phyloP scores from a whole-genome alignment of 2,113 vertebrate species.

The Corythoichthys haematopterus region DNA sequence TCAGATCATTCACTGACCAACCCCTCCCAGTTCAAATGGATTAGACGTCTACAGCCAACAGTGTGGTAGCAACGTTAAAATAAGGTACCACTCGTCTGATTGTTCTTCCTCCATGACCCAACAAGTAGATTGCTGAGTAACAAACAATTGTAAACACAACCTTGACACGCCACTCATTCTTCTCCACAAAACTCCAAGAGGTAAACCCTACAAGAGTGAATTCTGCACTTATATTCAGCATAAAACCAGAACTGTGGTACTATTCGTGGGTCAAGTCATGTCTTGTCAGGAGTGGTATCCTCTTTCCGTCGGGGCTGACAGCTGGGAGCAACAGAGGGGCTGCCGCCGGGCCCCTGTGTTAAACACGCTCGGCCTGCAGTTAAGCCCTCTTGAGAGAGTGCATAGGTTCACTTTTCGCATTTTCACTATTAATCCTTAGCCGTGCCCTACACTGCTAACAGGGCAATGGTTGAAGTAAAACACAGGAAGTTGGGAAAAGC shows the following conservation, averaged over 20 bases:
- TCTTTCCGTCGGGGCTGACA: constrained; percentile 51
- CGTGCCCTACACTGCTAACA: not conserved
- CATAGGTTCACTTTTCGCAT: constrained; percentile 52
- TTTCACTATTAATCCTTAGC: constrained; percentile 3
- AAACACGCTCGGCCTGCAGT: constrained; percentile 60
- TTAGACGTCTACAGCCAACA: too few species aligned
- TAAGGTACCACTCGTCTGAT: too few species aligned
- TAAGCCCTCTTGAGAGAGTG: constrained; percentile 40
- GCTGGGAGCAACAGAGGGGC: constrained; percentile 36
- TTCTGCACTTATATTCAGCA: constrained; percentile 45
- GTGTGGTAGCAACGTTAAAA: too few species aligned
- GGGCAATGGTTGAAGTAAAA: constrained; percentile 7
- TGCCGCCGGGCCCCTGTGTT: constrained; percentile 39
- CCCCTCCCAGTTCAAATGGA: too few species aligned
- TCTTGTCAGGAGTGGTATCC: constrained; percentile 66
- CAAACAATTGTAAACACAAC: constrained; percentile 4
- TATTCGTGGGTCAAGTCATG: constrained; percentile 56
- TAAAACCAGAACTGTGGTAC: constrained; percentile 46
- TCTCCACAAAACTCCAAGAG: constrained; percentile 1
- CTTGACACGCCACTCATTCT: not conserved
- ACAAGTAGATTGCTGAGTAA: not conserved
- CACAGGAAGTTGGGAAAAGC: not conserved
- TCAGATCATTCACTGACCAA: too few species aligned
- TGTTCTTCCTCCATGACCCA: too few species aligned
- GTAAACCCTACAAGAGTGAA: constrained; percentile 36